Evolutionary conservation across 92 coral and sea anemone genomes (phyloP), one percentile per base, ranked within the genome.

Genomic region (Galaxea fascicularis): DNA sequence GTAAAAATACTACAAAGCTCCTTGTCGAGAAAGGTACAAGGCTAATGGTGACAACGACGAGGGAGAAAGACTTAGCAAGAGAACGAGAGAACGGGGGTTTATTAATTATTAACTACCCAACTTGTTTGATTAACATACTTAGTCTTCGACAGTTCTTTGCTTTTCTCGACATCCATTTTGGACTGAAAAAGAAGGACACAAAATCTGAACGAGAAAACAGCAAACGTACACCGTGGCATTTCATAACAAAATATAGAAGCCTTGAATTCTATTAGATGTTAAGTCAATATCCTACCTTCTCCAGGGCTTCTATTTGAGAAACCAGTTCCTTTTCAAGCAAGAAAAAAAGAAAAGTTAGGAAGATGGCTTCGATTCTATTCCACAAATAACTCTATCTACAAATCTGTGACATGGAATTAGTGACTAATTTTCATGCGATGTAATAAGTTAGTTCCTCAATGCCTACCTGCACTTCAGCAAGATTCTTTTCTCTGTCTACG

Each of bases 381-480:
- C 6, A 35, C 41, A 35, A 35, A 35, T 35, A 35, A 35, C 41
- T 35, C 41, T 2, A 35, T 35, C 2, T 35, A 35, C 41, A 15
- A 49, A 10, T 15, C 7, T 3, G 56, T 49, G 6, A 49, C 56
- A 10, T 15, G 13, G 13, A 51, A 35, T 35, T 2, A 35, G 41
- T 35, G 41, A 35, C 41, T 35, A 6, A 35, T 35, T 2, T 6
- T 35, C 41, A 6, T 35, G 41, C 6, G 27, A 59, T 24, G 11
- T 59, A 8, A 26, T 26, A 20, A 4, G 14, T 27, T 73, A 4
- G 62, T 12, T 4, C 10, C 10, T 1, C 8, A 9, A 31, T 63
- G 39, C 84, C 22, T 80, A 93, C 95, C 93, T 96, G 98, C 95
- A 96, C 89, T 64, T 96, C 98, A 12, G 88, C 85, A 16, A 90